Base-by-base conservation (phyloP, 2,888 invertebrate species). In the Xestia c-nigrum region DNA sequence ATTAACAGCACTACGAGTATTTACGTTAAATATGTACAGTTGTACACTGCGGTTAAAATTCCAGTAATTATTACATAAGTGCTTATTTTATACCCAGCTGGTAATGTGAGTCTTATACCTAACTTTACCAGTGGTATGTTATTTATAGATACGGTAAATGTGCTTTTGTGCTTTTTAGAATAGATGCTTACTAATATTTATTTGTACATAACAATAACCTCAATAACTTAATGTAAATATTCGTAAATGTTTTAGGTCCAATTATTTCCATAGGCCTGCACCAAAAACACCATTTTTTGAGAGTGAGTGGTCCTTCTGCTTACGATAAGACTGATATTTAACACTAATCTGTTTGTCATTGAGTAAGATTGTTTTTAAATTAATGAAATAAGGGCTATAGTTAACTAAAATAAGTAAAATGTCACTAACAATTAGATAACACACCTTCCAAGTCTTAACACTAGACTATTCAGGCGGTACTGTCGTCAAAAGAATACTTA, bases 41-140 rank as follows among this genome's bases (percentile, higher is more conserved):
- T 55, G 24, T 47, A 61, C 21, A 52, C 38, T 74, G 85, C 61
- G 83, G 85, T 85, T 70, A 12, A 43, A 66, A 67, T 84, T 84
- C 83, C 70, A 74, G 74, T 85, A 21, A 85, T 9, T 70, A 73
- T 71, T 67, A 71, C 59, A 59, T 82, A 78, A 61, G 65, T 47
- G 5, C 16, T 47, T 85, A 76, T 40, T 83, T 77, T 71, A 85
- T 67, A 78, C 55, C 7, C 61, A 19, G 24, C 16, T 9, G 12
- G 52, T 76, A 55, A 64, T 47, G 55, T 31, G 31, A 68, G 52
- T 78, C 21, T 40, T 63, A 16, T 7, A 9, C 12, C 46, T 43
- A 9, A n/a, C 46, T 43, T 64, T 24, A 47, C 31, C n/a, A 21
- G 19, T 52, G 47, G 31, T 65, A 4, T 19, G 12, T 46, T 83